Conservation (phyloP, 1,140 invertebrate genomes). For the Diorhabda carinulata region DNA sequence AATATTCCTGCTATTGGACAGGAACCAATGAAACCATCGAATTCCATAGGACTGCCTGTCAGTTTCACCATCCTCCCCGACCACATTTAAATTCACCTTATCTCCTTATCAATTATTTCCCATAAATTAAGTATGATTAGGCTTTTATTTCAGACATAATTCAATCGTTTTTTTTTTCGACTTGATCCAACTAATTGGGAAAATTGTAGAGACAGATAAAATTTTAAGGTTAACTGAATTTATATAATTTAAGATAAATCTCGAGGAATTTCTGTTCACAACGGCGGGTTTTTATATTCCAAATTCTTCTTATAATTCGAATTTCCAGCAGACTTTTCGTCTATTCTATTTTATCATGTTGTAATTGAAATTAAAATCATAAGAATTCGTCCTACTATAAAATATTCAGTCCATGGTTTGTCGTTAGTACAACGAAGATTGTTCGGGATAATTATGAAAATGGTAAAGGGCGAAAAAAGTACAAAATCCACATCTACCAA, state of each 20-base stretch:
- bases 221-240: slow-evolving; percentile 1
- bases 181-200: not conserved
- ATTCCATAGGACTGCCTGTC: slow-evolving; percentile 37
- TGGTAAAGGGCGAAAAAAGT: too few relatives aligned
- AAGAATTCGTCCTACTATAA: too few relatives aligned
- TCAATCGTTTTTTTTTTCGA: not conserved
- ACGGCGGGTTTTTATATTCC: too few relatives aligned
- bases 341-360: too few relatives aligned
- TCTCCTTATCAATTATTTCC: slow-evolving; percentile 18
- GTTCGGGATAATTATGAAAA: too few relatives aligned
- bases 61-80: slow-evolving; percentile 16
- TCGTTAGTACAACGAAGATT: too few relatives aligned
- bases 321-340: too few relatives aligned
- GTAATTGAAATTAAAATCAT: too few relatives aligned
- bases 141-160: slow-evolving; percentile 13
- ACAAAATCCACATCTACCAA: too few relatives aligned
- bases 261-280: not conserved
- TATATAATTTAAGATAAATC: not conserved
- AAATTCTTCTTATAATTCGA: too few relatives aligned
- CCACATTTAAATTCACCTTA: slow-evolving; percentile 6
- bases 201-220: slow-evolving; percentile 2
- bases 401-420: too few relatives aligned
- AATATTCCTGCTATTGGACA: slow-evolving; percentile 30
- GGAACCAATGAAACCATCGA: slow-evolving; percentile 30
- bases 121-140: slow-evolving; percentile 10